These are phyloP conservation scores for Xenentodon cancila DNA, from an alignment of 2,797 vertebrate genomes.

Conservation along the genomic window DNA sequence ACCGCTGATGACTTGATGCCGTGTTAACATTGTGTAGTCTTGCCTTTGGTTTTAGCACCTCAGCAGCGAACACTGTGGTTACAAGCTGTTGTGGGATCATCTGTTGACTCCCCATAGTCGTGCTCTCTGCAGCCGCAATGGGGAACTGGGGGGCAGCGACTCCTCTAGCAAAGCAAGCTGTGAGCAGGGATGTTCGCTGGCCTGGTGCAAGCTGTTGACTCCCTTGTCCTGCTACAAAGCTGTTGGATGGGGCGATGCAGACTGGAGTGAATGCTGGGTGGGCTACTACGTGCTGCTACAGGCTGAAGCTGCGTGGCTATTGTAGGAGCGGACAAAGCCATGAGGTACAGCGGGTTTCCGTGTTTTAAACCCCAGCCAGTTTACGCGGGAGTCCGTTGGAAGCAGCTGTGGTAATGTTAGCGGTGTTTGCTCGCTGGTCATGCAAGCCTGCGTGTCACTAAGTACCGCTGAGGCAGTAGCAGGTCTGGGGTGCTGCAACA, in stretches of 20 bases:
- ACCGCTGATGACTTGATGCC: conserved; percentile 45
- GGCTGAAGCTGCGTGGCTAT: conserved; percentile 26
- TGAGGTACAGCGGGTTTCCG: conserved; percentile 27
- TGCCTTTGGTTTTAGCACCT: conserved; percentile 74
- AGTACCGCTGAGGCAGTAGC: conserved; percentile 69
- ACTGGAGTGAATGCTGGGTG: conserved; percentile 47
- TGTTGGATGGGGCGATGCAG: conserved; percentile 43
- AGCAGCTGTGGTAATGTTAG: conserved; percentile 60
- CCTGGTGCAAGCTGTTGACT: conserved; percentile 64
- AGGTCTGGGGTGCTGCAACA: conserved; percentile 69
- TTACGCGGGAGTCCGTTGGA: conserved; percentile 41
- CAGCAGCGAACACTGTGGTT: conserved; percentile 63
- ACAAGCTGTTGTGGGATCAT: conserved; percentile 72
- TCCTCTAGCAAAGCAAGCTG: conserved; percentile 52
- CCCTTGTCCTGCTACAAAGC: conserved; percentile 38
- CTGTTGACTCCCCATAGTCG: conserved; percentile 62
- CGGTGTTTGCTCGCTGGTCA: conserved; percentile 44
- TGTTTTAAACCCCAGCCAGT: conserved; percentile 22
- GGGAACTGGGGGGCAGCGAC: conserved; percentile 10
- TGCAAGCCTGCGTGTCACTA: conserved; percentile 53
- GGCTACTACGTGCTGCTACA: conserved; percentile 56
- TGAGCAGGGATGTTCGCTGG: conserved; percentile 56
- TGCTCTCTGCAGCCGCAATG: conserved; percentile 53
- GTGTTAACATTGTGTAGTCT: conserved; percentile 48
- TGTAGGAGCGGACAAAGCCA: conserved; percentile 36